These are phyloP conservation scores for Sebastes hubbsi DNA, from an alignment of 2,797 vertebrate genomes.

Conservation along the genomic window DNA sequence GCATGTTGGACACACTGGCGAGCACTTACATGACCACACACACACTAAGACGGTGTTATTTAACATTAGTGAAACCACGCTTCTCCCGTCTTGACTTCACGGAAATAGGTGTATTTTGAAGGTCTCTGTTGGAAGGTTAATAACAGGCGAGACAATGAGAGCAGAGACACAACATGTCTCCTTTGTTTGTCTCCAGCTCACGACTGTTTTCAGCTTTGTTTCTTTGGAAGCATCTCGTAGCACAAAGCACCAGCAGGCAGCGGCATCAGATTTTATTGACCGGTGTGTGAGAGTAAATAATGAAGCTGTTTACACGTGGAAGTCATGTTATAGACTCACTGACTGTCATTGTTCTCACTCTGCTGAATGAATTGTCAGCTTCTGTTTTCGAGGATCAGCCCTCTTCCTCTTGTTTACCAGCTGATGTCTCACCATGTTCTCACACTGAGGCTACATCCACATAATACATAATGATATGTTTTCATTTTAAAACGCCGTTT, in stretches of 20 bases:
- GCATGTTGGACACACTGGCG: not conserved
- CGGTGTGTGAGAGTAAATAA: not conserved
- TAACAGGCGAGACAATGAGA: constrained; percentile 16
- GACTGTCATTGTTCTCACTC: not conserved
- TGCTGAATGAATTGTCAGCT: no score
- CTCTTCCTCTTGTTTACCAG: not conserved
- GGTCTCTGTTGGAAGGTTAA: constrained; percentile 7
- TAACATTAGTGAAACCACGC: not conserved
- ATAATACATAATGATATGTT: no score
- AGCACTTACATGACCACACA: not conserved
- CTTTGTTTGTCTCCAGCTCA: constrained; percentile 11
- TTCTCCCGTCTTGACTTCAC: not conserved
- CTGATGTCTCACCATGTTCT: not conserved
- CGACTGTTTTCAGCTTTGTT: not conserved
- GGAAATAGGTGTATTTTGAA: not conserved
- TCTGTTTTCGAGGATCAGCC: not conserved
- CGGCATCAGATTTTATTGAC: constrained; percentile 15
- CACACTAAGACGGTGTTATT: not conserved
- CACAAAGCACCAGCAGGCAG: constrained; percentile 3
- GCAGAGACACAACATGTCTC: not conserved
- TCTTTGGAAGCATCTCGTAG: not conserved
- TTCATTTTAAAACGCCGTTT: no score
- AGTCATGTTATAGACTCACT: not conserved
- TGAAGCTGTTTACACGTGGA: constrained; percentile 15
- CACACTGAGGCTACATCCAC: no score